These are phyloP conservation scores for Peromyscus californicus DNA, from an alignment of 2,113 vertebrate species.

Conservation along the genomic window DNA sequence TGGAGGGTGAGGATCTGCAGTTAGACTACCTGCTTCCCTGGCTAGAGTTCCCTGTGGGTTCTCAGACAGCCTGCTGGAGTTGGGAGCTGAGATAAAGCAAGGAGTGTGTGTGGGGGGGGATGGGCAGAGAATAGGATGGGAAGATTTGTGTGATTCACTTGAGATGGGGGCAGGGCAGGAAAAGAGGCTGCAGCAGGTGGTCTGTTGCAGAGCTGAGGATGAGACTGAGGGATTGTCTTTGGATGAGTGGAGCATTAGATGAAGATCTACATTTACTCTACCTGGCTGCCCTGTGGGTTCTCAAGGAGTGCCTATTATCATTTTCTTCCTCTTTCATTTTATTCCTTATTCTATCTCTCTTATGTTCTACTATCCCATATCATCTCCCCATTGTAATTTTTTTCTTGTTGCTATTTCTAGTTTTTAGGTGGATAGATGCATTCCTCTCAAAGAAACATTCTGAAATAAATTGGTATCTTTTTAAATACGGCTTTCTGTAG, in stretches of 20 bases:
- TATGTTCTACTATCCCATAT: neutral
- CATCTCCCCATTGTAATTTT: neutral
- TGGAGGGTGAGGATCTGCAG: neutral
- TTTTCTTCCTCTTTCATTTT: neutral
- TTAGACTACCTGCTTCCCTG: neutral
- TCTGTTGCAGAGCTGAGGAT: neutral
- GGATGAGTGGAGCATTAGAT: neutral
- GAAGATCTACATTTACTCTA: neutral
- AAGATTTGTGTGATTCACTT: neutral
- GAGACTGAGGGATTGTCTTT: neutral
- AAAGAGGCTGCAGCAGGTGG: too few relatives aligned
- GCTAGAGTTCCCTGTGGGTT: neutral
- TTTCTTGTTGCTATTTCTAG: neutral
- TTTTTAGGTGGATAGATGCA: conserved; percentile 27
- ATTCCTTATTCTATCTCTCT: neutral
- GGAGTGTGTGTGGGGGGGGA: too few relatives aligned
- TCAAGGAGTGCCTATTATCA: neutral
- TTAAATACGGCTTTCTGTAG: conserved; percentile 5
- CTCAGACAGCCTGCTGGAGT: neutral
- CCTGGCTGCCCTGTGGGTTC: too few relatives aligned
- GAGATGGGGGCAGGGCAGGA: neutral
- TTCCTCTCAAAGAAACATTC: neutral
- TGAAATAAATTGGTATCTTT: neutral
- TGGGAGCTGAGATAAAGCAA: neutral
- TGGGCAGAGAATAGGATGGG: neutral